These are phyloP conservation scores for Hippocampus zosterae DNA, from an alignment of 2,113 vertebrate genomes.

Conservation along the genomic window DNA sequence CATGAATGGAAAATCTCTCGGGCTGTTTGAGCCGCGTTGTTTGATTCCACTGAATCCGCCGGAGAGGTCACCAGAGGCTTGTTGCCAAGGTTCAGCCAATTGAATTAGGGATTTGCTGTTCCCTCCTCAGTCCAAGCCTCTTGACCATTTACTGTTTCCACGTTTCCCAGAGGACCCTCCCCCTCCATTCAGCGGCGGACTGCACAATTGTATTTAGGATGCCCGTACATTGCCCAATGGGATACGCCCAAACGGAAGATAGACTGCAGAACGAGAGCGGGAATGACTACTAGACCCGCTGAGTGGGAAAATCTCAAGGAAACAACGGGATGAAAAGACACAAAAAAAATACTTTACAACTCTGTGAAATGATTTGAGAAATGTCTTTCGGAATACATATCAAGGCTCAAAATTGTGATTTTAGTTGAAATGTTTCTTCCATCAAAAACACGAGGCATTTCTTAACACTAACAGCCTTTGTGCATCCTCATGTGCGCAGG, in stretches of 20 bases:
- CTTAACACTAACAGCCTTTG: too few species aligned
- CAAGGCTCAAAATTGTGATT: too few species aligned
- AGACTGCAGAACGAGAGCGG: conserved; percentile 19
- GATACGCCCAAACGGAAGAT: conserved; percentile 44
- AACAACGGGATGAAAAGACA: conserved; percentile 14
- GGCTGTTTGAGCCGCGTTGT: conserved; percentile 61
- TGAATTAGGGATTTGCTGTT: conserved; percentile 71
- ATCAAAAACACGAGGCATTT: too few species aligned
- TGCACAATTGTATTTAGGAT: conserved; percentile 71
- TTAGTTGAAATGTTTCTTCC: too few species aligned
- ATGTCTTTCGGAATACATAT: too few species aligned
- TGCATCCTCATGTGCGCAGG: too few species aligned
- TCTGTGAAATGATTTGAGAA: background rate
- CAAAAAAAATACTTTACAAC: background rate
- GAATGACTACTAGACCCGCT: conserved; percentile 36
- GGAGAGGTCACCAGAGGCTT: conserved; percentile 67
- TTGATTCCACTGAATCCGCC: conserved; percentile 69
- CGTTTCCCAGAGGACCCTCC: conserved; percentile 56
- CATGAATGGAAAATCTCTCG: conserved; percentile 49
- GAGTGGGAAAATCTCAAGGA: conserved; percentile 13
- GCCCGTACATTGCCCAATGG: conserved; percentile 48
- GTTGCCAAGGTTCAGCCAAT: conserved; percentile 69
- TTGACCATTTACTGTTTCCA: conserved; percentile 71
- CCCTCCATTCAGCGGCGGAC: conserved; percentile 63
- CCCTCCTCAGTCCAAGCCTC: conserved; percentile 66